These are phyloP conservation scores for Plusia festucae DNA, from an alignment of 2,888 invertebrate species.

Conservation along the genomic window DNA sequence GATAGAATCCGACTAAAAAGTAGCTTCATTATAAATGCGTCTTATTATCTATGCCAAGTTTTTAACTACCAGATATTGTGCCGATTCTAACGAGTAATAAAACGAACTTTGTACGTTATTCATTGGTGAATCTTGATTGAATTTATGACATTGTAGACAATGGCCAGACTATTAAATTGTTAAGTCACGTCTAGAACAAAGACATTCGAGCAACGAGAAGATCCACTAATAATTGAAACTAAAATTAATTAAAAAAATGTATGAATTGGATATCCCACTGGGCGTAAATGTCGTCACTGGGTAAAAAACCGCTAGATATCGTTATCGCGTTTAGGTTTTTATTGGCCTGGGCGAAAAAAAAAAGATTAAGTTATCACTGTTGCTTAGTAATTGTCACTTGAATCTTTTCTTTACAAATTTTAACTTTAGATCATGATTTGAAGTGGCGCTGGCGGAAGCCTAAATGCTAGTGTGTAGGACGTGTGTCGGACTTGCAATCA, in stretches of 20 bases:
- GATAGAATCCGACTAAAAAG: no score
- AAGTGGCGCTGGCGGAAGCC: no score
- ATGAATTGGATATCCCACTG: not conserved
- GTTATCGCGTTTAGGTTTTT: not conserved
- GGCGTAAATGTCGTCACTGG: not conserved
- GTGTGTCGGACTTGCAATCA: no score
- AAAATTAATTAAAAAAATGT: not conserved
- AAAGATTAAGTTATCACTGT: no score
- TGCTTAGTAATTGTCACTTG: not conserved
- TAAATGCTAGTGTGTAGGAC: no score
- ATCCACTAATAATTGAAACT: not conserved
- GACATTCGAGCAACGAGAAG: not conserved
- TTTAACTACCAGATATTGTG: not conserved
- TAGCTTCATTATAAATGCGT: no score
- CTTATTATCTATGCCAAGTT: no score
- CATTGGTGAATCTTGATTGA: not conserved
- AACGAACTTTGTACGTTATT: not conserved
- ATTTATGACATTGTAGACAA: not conserved
- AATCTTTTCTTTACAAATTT: not conserved
- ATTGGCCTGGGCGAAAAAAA: no score
- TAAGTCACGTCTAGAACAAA: not conserved
- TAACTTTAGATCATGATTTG: no score
- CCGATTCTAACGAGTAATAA: not conserved
- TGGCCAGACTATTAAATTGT: not conserved
- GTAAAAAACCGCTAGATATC: not conserved